phyloP scores from a whole-genome alignment of 2,888 invertebrate species.

The Tanaodytes sp. region DNA sequence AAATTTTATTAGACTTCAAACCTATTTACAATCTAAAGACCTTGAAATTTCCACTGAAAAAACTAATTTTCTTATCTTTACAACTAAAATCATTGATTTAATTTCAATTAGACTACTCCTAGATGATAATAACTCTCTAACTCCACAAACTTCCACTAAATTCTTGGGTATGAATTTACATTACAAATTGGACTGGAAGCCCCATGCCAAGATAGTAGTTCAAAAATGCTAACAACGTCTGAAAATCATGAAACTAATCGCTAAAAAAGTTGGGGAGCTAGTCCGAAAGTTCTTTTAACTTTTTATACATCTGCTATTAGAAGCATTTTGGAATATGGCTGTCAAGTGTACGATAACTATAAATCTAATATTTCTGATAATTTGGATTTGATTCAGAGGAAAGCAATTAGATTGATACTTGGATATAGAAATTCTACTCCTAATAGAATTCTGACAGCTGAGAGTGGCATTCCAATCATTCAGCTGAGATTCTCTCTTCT shows the following conservation, averaged over 20 bases:
- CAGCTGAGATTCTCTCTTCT: not conserved
- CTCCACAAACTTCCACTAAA: not conserved
- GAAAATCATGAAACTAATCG: conserved; percentile 2
- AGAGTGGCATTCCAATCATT: not conserved
- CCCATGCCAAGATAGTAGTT: not conserved
- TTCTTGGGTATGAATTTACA: conserved; percentile 10
- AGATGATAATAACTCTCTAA: not conserved
- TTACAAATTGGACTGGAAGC: conserved; percentile 7
- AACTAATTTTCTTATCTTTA: conserved; percentile 15
- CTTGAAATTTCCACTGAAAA: conserved; percentile 7
- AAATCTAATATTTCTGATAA: not conserved
- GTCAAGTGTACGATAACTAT: not conserved
- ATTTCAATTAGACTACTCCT: not conserved
- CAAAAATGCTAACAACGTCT: not conserved
- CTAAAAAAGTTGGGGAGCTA: conserved; percentile 11
- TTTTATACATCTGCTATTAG: conserved; percentile 12
- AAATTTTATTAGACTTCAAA: not conserved
- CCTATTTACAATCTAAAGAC: not conserved
- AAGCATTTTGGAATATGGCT: not conserved
- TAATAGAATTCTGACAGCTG: conserved; percentile 1
- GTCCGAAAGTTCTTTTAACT: conserved; percentile 9
- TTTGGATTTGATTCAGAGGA: not conserved
- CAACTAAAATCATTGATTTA: not conserved
- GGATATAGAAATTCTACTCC: not conserved
- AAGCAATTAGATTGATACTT: not conserved